Percentiles rank a stretch among this genome's conserved stretches.
phyloP scores from a whole-genome alignment of 2,113 vertebrate species.

The Bos taurus region ARS-UCD2.0 NC_037349.1:4185001-4185500 shows the following conservation, averaged over 20 bases:
- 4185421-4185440: background rate
- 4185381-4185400: background rate
- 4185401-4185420: background rate
- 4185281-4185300: background rate
- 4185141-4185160: background rate
- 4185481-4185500: background rate
- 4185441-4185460: background rate
- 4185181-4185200: background rate
- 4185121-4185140: background rate
- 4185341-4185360: background rate
- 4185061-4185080: background rate
- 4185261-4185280: background rate
- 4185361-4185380: background rate
- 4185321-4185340: background rate
- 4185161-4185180: background rate
- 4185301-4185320: background rate
- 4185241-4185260: background rate
- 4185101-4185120: background rate
- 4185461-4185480: background rate
- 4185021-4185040: background rate
- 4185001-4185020: background rate
- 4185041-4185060: background rate
- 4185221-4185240: background rate
- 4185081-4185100: background rate
- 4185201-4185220: background rate